Base-by-base conservation (phyloP, 2,888 invertebrate genomes). In the Noctua comes region DNA sequence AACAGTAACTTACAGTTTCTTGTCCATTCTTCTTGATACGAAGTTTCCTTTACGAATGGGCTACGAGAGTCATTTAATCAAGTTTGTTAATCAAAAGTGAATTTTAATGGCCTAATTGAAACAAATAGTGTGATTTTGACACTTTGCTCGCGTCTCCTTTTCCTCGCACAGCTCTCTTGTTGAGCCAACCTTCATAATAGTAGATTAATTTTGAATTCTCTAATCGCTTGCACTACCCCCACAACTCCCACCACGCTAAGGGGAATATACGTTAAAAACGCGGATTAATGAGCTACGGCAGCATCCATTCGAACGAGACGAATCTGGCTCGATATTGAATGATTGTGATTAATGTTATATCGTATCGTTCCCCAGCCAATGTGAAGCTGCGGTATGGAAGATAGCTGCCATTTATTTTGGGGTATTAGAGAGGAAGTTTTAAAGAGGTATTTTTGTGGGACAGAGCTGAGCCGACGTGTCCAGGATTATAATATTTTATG, bases 241-340 rank as follows among this genome's bases (percentile, higher is more conserved):
- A 18, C 59, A 73, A n/a, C 62, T 11, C 7, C 68, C 65, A 18
- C 68, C 65, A 57, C 74, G 78, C 73, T 82, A 64, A 72, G 62
- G 68, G 79, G 76, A 81, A 84, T 83, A 74, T 76, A 78, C 80
- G 85, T 86, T 84, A 85, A 90, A 89, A 90, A 86, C 73, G 68
- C 68, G 85, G 77, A 89, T 86, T 90, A 89, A 90, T 88, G 90
- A 87, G 82, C 81, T 80, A 80, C 78, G 86, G 86, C 81, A 83
- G 76, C 72, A 80, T 80, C 81, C 81, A 82, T 79, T 81, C 73
- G 73, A 76, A 77, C 71, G 88, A 86, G 84, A 89, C 84, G 79
- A 88, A 86, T 89, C 86, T 81, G 76, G 78, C 77, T 79, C 73
- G 81, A 77, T 84, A 89, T 90, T 88, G 83, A 90, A 71, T 84